A percentile compares a stretch with the other conserved stretches of the same genome.
phyloP scores from a whole-genome alignment of 2,888 invertebrate genomes.

The Orchestes rusci region DNA sequence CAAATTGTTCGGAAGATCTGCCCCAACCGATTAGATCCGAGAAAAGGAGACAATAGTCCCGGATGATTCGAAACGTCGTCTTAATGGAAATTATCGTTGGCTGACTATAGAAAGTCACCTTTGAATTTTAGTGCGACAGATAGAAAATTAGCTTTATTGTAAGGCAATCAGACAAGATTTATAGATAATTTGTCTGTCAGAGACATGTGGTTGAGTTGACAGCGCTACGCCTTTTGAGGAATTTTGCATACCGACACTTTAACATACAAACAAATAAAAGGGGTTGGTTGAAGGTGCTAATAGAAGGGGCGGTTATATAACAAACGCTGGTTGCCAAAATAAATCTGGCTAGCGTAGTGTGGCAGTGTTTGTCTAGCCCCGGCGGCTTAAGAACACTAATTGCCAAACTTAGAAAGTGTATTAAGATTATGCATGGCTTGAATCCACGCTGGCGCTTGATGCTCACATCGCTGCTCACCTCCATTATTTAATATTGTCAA shows the following conservation, averaged over 20 bases:
- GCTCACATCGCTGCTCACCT: conserved; percentile 23
- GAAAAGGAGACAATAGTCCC: conserved; percentile 20
- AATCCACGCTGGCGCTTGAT: conserved; percentile 7
- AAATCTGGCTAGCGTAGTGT: conserved; percentile 40
- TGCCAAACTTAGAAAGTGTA: conserved; percentile 46
- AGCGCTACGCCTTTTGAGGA: background rate
- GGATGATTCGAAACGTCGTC: conserved; percentile 22
- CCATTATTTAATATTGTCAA: conserved; percentile 46
- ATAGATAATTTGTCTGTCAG: conserved; percentile 12
- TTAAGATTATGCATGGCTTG: conserved; percentile 43
- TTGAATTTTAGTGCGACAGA: conserved; percentile 16
- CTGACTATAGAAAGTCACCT: conserved; percentile 22
- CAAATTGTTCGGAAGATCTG: conserved; percentile 23
- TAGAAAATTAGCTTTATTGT: conserved; percentile 22
- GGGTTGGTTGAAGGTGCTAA: conserved; percentile 12
- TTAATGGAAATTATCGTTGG: conserved; percentile 22
- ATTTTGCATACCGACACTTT: conserved; percentile 10
- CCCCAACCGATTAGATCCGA: conserved; percentile 18
- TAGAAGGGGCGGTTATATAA: conserved; percentile 12
- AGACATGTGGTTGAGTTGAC: too few relatives aligned
- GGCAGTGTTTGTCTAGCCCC: conserved; percentile 43
- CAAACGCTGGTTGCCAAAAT: conserved; percentile 34
- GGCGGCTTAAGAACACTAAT: conserved; percentile 45
- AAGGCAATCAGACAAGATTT: conserved; percentile 20
- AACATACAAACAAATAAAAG: conserved; percentile 10